Evolutionary conservation across 2,797 vertebrate species (phyloP).

Genomic region (Gastrophryne carolinensis): DNA sequence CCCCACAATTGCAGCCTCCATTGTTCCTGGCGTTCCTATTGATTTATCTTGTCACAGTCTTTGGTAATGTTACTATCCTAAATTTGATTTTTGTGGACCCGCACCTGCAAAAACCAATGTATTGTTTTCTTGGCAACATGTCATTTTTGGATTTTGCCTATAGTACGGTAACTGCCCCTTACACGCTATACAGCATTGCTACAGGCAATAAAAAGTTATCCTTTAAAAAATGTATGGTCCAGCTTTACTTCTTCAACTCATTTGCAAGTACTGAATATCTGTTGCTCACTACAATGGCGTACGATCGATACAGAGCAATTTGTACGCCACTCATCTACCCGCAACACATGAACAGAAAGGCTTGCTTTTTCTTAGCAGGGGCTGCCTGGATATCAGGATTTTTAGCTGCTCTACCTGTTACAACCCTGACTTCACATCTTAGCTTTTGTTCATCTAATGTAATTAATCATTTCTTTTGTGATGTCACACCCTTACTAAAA

Average conservation of each 20-base stretch:
- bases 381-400: constrained; percentile 25
- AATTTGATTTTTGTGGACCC: constrained; percentile 53
- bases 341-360: not conserved
- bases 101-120: constrained; percentile 58
- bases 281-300: constrained; percentile 37
- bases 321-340: constrained; percentile 24
- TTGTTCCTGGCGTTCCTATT: constrained; percentile 55
- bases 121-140: constrained; percentile 61
- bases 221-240: constrained; percentile 58
- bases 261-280: constrained; percentile 43
- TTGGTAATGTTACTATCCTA: constrained; percentile 55
- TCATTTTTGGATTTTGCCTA: constrained; percentile 62
- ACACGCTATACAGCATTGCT: constrained; percentile 57
- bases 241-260: constrained; percentile 61
- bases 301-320: constrained; percentile 36
- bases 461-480: constrained; percentile 45
- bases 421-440: not conserved
- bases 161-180: constrained; percentile 59
- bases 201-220: constrained; percentile 54
- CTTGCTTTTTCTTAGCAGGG: not conserved
- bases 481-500: constrained; percentile 32
- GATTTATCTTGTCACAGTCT: constrained; percentile 55
- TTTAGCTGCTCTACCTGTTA: constrained; percentile 29
- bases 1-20: not conserved
- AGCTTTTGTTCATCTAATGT: constrained; percentile 32